Percentiles rank a stretch among this genome's conserved stretches.
These are phyloP conservation scores for Pteria penguin DNA, from an alignment of 2,888 invertebrate genomes.

Conservation along the genomic window DNA sequence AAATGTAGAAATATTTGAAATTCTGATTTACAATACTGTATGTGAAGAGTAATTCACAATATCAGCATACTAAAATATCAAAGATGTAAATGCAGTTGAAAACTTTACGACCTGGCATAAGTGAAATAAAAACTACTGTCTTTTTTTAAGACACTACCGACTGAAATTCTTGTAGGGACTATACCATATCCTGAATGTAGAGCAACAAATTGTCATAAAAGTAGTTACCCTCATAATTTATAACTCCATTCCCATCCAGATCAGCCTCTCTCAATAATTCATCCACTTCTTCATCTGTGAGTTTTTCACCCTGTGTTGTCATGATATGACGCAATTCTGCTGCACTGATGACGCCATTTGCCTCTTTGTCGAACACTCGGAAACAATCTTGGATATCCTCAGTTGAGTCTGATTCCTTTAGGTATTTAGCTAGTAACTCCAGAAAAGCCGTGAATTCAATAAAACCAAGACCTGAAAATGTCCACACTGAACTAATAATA, in stretches of 20 bases:
- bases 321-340: slow-evolving; percentile 99
- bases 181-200: too few relatives aligned
- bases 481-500: too few relatives aligned
- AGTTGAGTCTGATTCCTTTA: slow-evolving; percentile 90
- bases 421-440: background rate
- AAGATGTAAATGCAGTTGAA: too few relatives aligned
- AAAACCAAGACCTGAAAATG: background rate
- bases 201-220: too few relatives aligned
- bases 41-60: too few relatives aligned
- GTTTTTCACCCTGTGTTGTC: slow-evolving; percentile 98
- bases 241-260: slow-evolving; percentile 99
- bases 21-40: too few relatives aligned
- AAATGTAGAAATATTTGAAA: too few relatives aligned
- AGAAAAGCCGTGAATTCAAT: background rate
- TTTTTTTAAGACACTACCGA: too few relatives aligned
- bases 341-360: slow-evolving; percentile 98
- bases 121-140: too few relatives aligned
- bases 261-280: slow-evolving; percentile 99
- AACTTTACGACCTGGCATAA: too few relatives aligned
- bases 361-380: slow-evolving; percentile 98
- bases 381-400: slow-evolving; percentile 99
- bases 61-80: too few relatives aligned
- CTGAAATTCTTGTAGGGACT: too few relatives aligned
- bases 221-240: slow-evolving; percentile 92
- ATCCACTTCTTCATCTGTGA: slow-evolving; percentile 99